Percentiles rank a stretch among this genome's conserved stretches.
Evolutionary conservation across 2,888 invertebrate species (phyloP).

Genomic region (Pollenia angustigena): DNA sequence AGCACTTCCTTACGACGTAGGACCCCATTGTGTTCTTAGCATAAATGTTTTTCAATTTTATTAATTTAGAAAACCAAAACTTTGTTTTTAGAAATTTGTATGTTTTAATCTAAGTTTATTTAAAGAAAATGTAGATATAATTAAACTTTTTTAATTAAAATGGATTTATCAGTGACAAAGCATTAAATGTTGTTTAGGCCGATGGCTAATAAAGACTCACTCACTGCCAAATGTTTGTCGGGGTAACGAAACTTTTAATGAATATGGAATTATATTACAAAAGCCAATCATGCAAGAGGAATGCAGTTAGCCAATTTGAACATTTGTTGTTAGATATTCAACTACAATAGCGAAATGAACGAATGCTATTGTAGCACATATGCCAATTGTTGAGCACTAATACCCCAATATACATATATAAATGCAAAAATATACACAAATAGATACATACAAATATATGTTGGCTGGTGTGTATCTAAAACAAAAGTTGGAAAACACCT

Average conservation of each 20-base stretch:
- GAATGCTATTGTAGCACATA: constrained; percentile 12
- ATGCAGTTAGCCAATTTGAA: constrained; percentile 65
- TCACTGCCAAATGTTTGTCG: neutral
- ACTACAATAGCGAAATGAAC: constrained; percentile 26
- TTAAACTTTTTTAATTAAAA: neutral
- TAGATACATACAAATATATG: neutral
- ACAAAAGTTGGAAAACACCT: constrained; percentile 37
- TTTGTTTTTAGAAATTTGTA: too few species aligned
- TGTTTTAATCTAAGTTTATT: too few species aligned
- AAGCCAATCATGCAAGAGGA: constrained; percentile 66
- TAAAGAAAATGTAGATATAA: too few species aligned
- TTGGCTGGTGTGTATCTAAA: neutral
- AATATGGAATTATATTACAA: constrained; percentile 40
- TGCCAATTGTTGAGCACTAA: neutral
- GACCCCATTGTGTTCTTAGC: too few species aligned
- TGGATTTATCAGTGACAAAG: neutral
- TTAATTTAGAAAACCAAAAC: too few species aligned
- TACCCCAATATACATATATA: neutral
- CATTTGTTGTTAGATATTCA: constrained; percentile 52
- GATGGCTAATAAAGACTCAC: constrained; percentile 1
- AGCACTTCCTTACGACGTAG: too few species aligned
- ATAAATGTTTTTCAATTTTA: too few species aligned
- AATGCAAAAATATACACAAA: neutral
- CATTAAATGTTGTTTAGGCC: neutral
- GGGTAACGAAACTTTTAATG: neutral